These are phyloP conservation scores for Odontamblyopus lacepedii DNA, from an alignment of 2,797 vertebrate genomes.

Conservation along the genomic window DNA sequence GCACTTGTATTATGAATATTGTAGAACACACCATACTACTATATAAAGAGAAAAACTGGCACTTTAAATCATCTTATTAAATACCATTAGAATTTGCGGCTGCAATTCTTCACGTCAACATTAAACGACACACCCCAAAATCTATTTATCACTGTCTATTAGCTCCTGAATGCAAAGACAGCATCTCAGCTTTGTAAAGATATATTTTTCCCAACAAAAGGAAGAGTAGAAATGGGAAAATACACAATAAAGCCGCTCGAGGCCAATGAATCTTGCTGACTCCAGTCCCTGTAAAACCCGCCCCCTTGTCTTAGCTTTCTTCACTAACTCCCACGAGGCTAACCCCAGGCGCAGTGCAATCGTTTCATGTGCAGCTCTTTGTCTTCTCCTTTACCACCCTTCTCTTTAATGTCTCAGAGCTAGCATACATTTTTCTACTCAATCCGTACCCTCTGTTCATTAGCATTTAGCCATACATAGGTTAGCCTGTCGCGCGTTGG, in stretches of 20 bases:
- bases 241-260: background rate
- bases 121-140: background rate
- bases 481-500: constrained; percentile 37
- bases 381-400: constrained; percentile 29
- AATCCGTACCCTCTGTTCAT: constrained; percentile 42
- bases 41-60: no score
- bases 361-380: constrained; percentile 57
- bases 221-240: background rate
- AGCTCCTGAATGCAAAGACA: background rate
- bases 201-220: constrained; percentile 51
- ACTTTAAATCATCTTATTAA: no score
- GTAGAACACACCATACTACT: no score
- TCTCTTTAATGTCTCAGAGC: constrained; percentile 15
- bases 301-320: constrained; percentile 19
- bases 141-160: background rate
- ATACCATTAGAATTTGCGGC: no score
- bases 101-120: background rate
- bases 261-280: constrained; percentile 66
- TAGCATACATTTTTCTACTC: constrained; percentile 15
- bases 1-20: no score
- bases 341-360: constrained; percentile 51
- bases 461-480: constrained; percentile 43
- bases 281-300: constrained; percentile 45
- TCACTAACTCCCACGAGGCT: constrained; percentile 58
- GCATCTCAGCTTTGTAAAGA: constrained; percentile 39